A percentile compares a stretch with the other conserved stretches of the same genome.
phyloP scores from a whole-genome alignment of 2,888 invertebrate species.

The Galerucella pusilla region DNA sequence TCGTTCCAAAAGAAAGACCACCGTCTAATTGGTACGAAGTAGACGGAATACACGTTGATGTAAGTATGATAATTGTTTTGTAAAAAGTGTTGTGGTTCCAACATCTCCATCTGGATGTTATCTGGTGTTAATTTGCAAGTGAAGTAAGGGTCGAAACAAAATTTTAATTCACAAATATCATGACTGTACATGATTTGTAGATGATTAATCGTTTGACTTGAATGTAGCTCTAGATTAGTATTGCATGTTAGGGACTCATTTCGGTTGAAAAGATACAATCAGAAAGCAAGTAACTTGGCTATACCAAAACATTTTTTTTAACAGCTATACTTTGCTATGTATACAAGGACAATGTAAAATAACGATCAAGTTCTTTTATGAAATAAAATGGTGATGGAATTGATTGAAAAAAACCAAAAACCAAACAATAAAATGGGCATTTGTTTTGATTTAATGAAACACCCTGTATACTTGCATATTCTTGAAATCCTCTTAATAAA shows the following conservation, averaged over 20 bases:
- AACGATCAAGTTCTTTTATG: too few species aligned
- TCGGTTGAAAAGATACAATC: constrained; percentile 13
- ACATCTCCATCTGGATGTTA: too few species aligned
- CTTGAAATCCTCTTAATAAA: too few species aligned
- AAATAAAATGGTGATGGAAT: too few species aligned
- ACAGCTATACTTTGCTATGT: too few species aligned
- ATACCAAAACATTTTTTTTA: too few species aligned
- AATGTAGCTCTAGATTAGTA: constrained; percentile 7
- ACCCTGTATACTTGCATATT: too few species aligned
- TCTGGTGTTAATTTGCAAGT: not conserved
- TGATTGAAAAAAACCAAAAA: too few species aligned
- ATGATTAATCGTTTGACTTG: constrained; percentile 3
- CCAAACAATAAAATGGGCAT: too few species aligned
- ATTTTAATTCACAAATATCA: constrained; percentile 10
- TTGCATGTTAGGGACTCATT: constrained; percentile 22
- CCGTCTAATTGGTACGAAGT: constrained; percentile 77
- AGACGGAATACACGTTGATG: constrained; percentile 76
- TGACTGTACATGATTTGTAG: not conserved
- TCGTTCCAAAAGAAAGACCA: constrained; percentile 78
- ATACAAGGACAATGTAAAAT: too few species aligned
- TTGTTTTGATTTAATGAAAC: too few species aligned
- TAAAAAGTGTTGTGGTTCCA: too few species aligned
- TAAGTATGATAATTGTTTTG: constrained; percentile 64
- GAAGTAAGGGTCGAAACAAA: not conserved
- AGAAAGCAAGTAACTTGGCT: not conserved